Conservation (phyloP, 2,797 vertebrate genomes). For the Eulemur coronatus region DNA sequence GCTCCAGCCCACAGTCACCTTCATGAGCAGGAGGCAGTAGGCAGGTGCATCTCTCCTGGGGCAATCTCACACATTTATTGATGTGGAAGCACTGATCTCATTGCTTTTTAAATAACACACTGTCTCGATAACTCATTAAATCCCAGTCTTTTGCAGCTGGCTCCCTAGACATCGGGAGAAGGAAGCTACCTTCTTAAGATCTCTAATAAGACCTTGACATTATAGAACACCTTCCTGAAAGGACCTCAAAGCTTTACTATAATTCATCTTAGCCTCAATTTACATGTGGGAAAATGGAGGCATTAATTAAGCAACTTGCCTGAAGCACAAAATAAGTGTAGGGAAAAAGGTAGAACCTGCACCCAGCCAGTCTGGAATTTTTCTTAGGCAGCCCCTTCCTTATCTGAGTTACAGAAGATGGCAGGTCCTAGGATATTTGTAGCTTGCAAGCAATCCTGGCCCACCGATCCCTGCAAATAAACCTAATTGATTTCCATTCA, state of each 20-base stretch:
- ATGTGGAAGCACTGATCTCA: slow-evolving; percentile 39
- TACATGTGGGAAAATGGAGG: slow-evolving; percentile 6
- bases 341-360: not conserved
- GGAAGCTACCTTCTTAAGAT: not conserved
- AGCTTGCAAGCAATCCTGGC: not conserved
- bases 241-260: not conserved
- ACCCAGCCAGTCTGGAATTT: not conserved
- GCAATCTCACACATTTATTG: slow-evolving; percentile 41
- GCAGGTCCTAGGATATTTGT: not conserved
- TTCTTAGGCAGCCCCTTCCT: not conserved
- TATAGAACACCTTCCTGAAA: not conserved
- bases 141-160: not conserved
- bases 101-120: slow-evolving; percentile 57
- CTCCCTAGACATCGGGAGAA: not conserved
- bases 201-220: not conserved
- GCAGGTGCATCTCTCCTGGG: not conserved
- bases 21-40: not conserved
- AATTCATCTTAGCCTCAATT: not conserved
- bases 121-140: slow-evolving; percentile 28
- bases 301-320: not conserved
- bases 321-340: not conserved
- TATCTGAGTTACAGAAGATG: not conserved
- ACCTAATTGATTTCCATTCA: not conserved
- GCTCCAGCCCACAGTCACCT: not conserved
- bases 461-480: not conserved